A percentile compares a stretch with the other conserved stretches of the same genome.
Evolutionary conservation across 2,797 vertebrate genomes (phyloP).

Genomic region (Myotis vivesi): DNA sequence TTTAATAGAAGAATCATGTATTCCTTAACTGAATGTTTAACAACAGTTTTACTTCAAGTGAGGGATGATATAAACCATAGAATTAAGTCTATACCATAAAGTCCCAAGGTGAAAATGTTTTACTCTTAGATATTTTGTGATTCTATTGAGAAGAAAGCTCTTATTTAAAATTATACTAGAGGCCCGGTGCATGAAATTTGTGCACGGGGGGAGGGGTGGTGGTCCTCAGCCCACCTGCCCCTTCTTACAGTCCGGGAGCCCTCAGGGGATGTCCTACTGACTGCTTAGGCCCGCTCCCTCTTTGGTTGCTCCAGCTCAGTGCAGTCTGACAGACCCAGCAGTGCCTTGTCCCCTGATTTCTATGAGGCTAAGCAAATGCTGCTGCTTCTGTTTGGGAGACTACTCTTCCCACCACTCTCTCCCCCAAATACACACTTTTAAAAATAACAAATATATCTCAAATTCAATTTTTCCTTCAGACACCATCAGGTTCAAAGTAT

Average conservation of each 20-base stretch:
- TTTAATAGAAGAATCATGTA: constrained; percentile 1
- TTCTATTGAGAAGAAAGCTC: background rate
- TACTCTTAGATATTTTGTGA: background rate
- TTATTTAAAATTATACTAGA: background rate
- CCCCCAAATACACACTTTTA: background rate
- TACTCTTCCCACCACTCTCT: background rate
- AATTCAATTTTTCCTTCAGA: constrained; percentile 31
- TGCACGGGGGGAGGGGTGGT: too few relatives aligned
- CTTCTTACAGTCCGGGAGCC: too few relatives aligned
- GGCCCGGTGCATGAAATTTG: too few relatives aligned
- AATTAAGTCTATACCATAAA: background rate
- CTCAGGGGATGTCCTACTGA: too few relatives aligned
- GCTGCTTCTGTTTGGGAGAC: background rate
- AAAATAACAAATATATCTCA: background rate
- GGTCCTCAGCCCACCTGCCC: too few relatives aligned
- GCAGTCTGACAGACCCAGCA: too few relatives aligned
- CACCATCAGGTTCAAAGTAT: background rate
- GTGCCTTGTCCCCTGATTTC: background rate
- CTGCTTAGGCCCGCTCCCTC: background rate
- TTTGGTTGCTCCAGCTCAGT: background rate
- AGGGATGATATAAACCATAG: background rate
- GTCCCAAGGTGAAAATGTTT: background rate
- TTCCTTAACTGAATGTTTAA: constrained; percentile 5
- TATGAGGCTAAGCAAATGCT: background rate
- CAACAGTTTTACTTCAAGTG: background rate